Conservation (phyloP, 2,888 invertebrate species). For the Sesamia inferens region DNA sequence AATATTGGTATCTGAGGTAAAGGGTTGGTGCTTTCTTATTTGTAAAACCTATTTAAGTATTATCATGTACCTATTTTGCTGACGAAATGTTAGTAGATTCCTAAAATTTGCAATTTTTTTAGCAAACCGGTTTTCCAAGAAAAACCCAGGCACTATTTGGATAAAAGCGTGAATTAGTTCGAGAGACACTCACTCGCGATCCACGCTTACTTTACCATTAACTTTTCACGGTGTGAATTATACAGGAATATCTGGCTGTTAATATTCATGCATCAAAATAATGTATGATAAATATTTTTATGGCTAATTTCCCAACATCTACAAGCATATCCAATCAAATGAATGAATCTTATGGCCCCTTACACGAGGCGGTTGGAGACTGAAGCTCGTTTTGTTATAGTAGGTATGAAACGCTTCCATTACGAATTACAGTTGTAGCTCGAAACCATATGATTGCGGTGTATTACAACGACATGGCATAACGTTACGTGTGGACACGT, state of each 20-base stretch:
- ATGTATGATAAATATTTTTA: neutral
- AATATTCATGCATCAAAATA: neutral
- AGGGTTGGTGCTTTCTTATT: neutral
- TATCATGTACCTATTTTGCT: neutral
- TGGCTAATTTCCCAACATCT: neutral
- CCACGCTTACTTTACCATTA: no score
- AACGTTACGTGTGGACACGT: constrained; percentile 82
- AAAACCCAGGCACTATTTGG: neutral
- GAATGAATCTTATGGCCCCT: neutral
- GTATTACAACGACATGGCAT: constrained; percentile 72
- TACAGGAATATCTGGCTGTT: neutral
- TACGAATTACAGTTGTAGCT: constrained; percentile 52
- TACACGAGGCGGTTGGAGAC: neutral
- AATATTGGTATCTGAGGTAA: neutral
- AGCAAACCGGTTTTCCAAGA: constrained; percentile 7
- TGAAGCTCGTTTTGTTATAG: constrained; percentile 28
- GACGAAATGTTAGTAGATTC: neutral
- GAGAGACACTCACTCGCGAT: no score
- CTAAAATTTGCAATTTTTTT: neutral
- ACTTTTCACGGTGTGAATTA: no score
- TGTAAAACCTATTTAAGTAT: neutral
- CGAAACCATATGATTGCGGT: constrained; percentile 68
- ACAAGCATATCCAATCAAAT: neutral
- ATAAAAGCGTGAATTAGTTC: neutral
- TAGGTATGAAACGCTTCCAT: constrained; percentile 35